phyloP scores from a whole-genome alignment of 2,113 vertebrate species.

The Xiphorhynchus elegans region DNA sequence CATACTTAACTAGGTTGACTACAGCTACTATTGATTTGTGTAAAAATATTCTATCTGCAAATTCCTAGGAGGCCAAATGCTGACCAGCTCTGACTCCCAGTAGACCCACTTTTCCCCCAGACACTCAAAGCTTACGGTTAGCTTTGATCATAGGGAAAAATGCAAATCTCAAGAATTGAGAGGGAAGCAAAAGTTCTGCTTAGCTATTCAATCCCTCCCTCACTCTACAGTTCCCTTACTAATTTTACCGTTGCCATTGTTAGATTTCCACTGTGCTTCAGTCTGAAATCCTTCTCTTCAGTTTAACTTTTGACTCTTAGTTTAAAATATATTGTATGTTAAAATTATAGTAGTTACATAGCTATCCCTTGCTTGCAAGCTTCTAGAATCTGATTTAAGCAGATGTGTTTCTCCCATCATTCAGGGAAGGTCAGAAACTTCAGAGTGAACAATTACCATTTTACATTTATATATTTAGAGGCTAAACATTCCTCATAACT shows the following conservation, averaged over 20 bases:
- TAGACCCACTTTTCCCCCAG: not conserved
- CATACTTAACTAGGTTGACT: not conserved
- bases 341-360: not conserved
- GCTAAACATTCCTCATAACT: conserved; percentile 1
- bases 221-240: not conserved
- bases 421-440: not conserved
- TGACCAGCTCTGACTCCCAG: not conserved
- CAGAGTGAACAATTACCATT: not conserved
- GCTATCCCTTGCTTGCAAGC: not conserved
- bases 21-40: not conserved
- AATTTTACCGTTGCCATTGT: not conserved
- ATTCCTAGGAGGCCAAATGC: not conserved
- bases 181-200: not conserved
- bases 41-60: not conserved
- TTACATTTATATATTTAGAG: not conserved
- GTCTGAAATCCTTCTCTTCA: fast-evolving
- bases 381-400: not conserved
- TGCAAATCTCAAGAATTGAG: not conserved
- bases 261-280: not conserved
- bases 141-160: not conserved
- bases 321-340: not conserved
- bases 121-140: not conserved
- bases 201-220: not conserved
- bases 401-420: not conserved
- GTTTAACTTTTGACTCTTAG: not conserved